These are phyloP conservation scores for Platycheirus albimanus DNA, from an alignment of 2,888 invertebrate species.

Conservation along the genomic window DNA sequence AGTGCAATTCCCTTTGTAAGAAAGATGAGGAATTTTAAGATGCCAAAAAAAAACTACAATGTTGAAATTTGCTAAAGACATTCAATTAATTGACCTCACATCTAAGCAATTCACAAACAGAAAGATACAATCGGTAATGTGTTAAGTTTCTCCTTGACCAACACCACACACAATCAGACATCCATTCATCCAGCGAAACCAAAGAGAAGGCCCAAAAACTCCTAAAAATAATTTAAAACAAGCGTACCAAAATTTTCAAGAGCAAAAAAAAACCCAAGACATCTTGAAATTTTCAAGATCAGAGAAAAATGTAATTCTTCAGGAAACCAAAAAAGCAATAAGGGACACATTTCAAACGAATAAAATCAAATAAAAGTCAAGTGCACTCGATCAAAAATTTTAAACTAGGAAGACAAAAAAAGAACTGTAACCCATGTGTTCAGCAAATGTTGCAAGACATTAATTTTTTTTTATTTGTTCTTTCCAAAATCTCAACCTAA, in stretches of 20 bases:
- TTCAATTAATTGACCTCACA: constrained; percentile 66
- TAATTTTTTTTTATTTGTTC: neutral
- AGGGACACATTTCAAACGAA: constrained; percentile 27
- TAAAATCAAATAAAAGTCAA: constrained; percentile 65
- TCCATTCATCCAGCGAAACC: constrained; percentile 26
- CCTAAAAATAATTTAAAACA: constrained; percentile 27
- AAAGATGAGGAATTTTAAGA: neutral
- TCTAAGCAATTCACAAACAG: constrained; percentile 35
- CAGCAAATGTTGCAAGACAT: constrained; percentile 61
- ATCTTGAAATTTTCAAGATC: constrained; percentile 63
- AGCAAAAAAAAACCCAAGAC: constrained; percentile 22
- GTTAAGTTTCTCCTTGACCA: constrained; percentile 7
- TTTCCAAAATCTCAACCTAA: constrained; percentile 34
- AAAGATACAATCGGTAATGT: constrained; percentile 52
- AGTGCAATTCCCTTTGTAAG: neutral
- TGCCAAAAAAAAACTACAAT: neutral
- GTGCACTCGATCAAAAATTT: constrained; percentile 59
- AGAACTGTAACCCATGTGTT: constrained; percentile 62
- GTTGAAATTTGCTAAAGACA: constrained; percentile 59
- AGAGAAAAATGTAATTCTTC: constrained; percentile 23
- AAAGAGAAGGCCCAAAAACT: constrained; percentile 18
- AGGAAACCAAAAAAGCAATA: neutral
- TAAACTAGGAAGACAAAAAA: neutral
- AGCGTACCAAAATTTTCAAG: constrained; percentile 45
- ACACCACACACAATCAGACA: neutral